phyloP scores from a whole-genome alignment of 2,888 invertebrate genomes.

The Hyposoter didymator region DNA sequence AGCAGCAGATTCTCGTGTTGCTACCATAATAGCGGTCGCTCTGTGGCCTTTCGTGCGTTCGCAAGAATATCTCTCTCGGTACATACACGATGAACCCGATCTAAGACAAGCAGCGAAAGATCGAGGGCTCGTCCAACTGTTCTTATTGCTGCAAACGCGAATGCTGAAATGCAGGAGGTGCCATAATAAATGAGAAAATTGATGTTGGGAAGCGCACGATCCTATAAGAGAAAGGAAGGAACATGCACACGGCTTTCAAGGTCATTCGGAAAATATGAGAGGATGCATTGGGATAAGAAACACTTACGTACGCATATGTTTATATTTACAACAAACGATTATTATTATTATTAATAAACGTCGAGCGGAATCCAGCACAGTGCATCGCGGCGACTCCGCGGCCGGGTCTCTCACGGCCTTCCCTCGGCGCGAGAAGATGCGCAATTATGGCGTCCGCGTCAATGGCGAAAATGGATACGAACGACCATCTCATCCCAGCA shows the following conservation, averaged over 20 bases:
- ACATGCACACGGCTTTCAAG: conserved; percentile 67
- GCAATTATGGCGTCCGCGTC: conserved; percentile 66
- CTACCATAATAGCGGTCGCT: conserved; percentile 56
- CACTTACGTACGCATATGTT: not conserved
- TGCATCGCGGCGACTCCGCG: conserved; percentile 13
- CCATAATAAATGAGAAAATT: conserved; percentile 78
- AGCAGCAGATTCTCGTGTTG: conserved; percentile 33
- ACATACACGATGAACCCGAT: conserved; percentile 48
- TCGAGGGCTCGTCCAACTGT: conserved; percentile 35
- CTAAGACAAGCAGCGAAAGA: conserved; percentile 19
- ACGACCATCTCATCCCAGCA: not conserved
- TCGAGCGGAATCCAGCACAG: conserved; percentile 45
- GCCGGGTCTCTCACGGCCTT: conserved; percentile 70
- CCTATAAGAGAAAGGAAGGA: conserved; percentile 35
- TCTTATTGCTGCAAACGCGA: conserved; percentile 57
- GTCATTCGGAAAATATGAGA: conserved; percentile 68
- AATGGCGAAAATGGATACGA: conserved; percentile 36
- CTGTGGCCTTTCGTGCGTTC: conserved; percentile 36
- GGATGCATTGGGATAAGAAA: conserved; percentile 48
- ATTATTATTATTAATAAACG: conserved; percentile 24
- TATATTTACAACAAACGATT: conserved; percentile 5
- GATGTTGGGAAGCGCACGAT: conserved; percentile 47
- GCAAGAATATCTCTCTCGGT: conserved; percentile 35
- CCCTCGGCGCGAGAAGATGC: conserved; percentile 51
- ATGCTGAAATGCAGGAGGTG: conserved; percentile 73